Percentiles rank a stretch among this genome's conserved stretches.
Conservation (phyloP, 2,888 invertebrate species). For the Lycaena phlaeas region DNA sequence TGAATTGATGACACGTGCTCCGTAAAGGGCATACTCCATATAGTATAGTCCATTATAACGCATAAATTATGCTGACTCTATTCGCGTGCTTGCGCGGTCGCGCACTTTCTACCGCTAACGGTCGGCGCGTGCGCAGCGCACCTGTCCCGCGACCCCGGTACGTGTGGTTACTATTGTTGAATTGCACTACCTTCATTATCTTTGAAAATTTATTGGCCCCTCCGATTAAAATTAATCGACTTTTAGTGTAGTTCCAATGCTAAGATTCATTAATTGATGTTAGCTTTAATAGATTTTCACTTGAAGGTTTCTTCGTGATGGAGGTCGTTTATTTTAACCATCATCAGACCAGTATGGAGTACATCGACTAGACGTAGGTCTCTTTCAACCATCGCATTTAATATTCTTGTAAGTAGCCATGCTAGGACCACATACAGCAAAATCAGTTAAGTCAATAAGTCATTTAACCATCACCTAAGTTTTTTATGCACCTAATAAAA, state of each 20-base stretch:
- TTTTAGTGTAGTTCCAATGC: constrained; percentile 7
- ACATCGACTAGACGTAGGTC: too few species aligned
- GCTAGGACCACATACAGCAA: too few species aligned
- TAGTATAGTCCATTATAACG: not conserved
- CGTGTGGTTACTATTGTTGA: constrained; percentile 38
- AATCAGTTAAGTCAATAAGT: too few species aligned
- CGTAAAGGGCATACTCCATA: too few species aligned
- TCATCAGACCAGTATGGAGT: too few species aligned
- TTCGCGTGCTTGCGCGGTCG: constrained; percentile 68
- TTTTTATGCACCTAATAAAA: too few species aligned
- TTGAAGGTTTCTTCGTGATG: not conserved
- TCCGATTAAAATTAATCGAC: constrained; percentile 14
- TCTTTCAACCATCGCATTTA: too few species aligned
- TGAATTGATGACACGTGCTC: too few species aligned
- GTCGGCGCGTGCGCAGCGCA: constrained; percentile 68
- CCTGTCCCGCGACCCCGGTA: constrained; percentile 59
- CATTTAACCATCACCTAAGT: too few species aligned
- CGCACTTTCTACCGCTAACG: constrained; percentile 72
- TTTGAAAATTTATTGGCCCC: constrained; percentile 22
- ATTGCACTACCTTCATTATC: constrained; percentile 30
- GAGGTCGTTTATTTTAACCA: not conserved
- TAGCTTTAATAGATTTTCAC: constrained; percentile 2
- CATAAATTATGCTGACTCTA: constrained; percentile 29
- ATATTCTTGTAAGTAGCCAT: too few species aligned
- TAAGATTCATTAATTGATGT: constrained; percentile 9